Percentiles rank a stretch among this genome's conserved stretches.
Evolutionary conservation across 1,140 invertebrate species (phyloP).

Genomic region (Ditylenchus dipsaci): DNA sequence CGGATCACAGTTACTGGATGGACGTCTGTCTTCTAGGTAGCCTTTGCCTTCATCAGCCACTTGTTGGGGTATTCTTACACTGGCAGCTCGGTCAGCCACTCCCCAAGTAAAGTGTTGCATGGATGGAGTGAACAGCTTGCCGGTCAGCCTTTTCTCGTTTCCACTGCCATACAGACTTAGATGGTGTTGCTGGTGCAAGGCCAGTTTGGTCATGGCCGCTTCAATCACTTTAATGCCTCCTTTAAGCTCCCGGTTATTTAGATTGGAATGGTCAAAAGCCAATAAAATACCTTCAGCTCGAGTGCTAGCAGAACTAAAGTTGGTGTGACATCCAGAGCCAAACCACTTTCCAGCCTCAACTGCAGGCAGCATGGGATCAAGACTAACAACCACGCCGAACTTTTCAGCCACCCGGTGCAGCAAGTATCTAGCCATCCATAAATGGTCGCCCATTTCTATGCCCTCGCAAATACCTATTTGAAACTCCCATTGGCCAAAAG

Average conservation of each 20-base stretch:
- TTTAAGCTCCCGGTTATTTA: too few relatives aligned
- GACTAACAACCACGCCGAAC: conserved; percentile 76
- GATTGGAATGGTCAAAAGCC: too few relatives aligned
- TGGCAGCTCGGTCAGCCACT: conserved; percentile 73
- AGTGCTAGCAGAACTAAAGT: conserved; percentile 84
- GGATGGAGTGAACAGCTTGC: conserved; percentile 75
- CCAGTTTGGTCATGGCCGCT: conserved; percentile 70
- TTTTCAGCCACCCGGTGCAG: conserved; percentile 81
- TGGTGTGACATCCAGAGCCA: conserved; percentile 79
- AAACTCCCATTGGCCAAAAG: conserved; percentile 71
- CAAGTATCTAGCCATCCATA: conserved; percentile 73
- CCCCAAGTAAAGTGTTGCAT: conserved; percentile 74
- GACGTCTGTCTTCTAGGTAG: conserved; percentile 86
- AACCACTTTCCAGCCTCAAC: conserved; percentile 70
- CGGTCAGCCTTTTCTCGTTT: conserved; percentile 77
- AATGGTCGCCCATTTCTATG: conserved; percentile 76
- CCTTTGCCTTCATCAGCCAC: conserved; percentile 77
- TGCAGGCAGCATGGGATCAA: conserved; percentile 67
- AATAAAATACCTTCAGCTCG: conserved; percentile 61
- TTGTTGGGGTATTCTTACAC: conserved; percentile 72
- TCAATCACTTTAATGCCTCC: conserved; percentile 67
- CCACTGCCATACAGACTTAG: conserved; percentile 68
- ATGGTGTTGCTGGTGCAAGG: conserved; percentile 75
- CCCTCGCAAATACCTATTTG: conserved; percentile 44
- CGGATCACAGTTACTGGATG: conserved; percentile 87